phyloP scores from a whole-genome alignment of 1,140 invertebrate genomes.

The Trypoxylus dichotomus region DNA sequence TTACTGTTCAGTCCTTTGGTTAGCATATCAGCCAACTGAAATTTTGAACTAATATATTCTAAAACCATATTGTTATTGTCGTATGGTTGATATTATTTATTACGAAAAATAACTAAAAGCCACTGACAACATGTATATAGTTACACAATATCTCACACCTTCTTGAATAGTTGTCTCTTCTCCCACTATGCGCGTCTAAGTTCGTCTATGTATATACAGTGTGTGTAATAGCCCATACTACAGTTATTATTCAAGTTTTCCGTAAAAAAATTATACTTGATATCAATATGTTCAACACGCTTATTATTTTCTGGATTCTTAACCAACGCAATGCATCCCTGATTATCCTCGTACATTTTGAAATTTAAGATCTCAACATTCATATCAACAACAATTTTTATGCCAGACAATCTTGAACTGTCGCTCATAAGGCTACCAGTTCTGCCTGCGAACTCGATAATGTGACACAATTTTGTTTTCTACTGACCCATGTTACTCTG shows the following conservation, averaged over 20 bases:
- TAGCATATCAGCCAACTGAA: slow-evolving; percentile 35
- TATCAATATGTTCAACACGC: slow-evolving; percentile 44
- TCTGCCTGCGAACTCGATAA: slow-evolving; percentile 58
- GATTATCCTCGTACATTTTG: slow-evolving; percentile 45
- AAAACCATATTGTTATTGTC: no score
- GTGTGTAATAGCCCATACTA: no score
- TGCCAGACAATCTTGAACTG: slow-evolving; percentile 41
- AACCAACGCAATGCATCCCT: slow-evolving; percentile 47
- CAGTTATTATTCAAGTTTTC: slow-evolving; percentile 34
- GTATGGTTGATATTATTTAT: no score
- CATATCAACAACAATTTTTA: slow-evolving; percentile 44
- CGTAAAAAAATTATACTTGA: slow-evolving; percentile 39
- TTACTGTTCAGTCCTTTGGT: slow-evolving; percentile 36
- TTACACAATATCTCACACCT: no score
- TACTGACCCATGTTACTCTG: slow-evolving; percentile 37
- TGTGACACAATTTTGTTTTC: slow-evolving; percentile 32
- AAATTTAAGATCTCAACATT: slow-evolving; percentile 31
- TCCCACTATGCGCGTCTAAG: no score
- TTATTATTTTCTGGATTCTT: slow-evolving; percentile 47
- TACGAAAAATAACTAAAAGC: no score
- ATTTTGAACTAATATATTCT: slow-evolving; percentile 32
- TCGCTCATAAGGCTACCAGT: slow-evolving; percentile 37
- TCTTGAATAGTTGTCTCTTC: no score
- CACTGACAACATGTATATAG: no score
- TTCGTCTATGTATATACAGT: no score